Evolutionary conservation across 2,113 vertebrate genomes (phyloP).

Genomic region (western clawed frog (Xenopus tropicalis)): UCB_Xtro_10.0 CM004444.2:112248001-112248500

Average conservation of each 20-base stretch:
- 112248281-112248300: slow-evolving; percentile 36
- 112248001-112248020: too few relatives aligned
- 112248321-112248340: slow-evolving; percentile 40
- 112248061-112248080: too few relatives aligned
- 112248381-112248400: neutral
- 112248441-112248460: too few relatives aligned
- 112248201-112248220: slow-evolving; percentile 42
- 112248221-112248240: slow-evolving; percentile 44
- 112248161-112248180: slow-evolving; percentile 21
- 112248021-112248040: too few relatives aligned
- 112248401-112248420: neutral
- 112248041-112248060: too few relatives aligned
- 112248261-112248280: slow-evolving; percentile 44
- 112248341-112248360: slow-evolving; percentile 36
- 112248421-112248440: too few relatives aligned
- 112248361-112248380: slow-evolving; percentile 16
- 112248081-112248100: too few relatives aligned
- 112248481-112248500: too few relatives aligned
- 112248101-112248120: too few relatives aligned
- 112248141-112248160: too few relatives aligned
- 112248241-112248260: slow-evolving; percentile 27
- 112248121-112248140: too few relatives aligned
- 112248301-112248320: slow-evolving; percentile 41
- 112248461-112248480: too few relatives aligned
- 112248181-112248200: slow-evolving; percentile 41